Evolutionary conservation across 1,140 invertebrate genomes (phyloP), one percentile per base, ranked within the genome.

Genomic region (Radopholus similis): DNA sequence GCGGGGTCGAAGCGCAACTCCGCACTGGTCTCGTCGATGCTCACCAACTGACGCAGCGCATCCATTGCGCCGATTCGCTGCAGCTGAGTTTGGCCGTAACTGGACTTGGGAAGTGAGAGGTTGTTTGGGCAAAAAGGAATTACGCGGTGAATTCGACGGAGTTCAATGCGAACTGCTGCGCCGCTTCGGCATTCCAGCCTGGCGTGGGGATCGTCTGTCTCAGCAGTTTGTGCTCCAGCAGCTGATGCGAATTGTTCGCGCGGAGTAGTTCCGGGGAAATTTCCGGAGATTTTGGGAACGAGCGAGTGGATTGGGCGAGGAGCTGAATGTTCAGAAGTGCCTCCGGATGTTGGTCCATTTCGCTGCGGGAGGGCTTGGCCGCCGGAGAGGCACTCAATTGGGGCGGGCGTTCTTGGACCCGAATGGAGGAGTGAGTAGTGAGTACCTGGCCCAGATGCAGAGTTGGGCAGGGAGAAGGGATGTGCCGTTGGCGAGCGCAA

Each of bases 1-100:
- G 40, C 54, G 9, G 70, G 54, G 40, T 71, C 68, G 28, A 71
- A 51, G 30, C 67, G 70, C 35, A 71, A 15, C 55, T 65, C 32
- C 15, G 57, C 34, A 15, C 40, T 60, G 2, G 11, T 9, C 4
- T 6, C 2, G 47, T 60, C 58, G 32, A 60, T 37, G 18, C 23
- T 38, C 8, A 60, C 47, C 47, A 60, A 60, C 23, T 9, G 40
- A 11, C 47, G 23, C 9, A 60, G 18, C n/a, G 38, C 18, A 28
- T 60, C 38, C 8, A 60, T 9, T 11, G 13, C 6, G 18, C 28
- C 58, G 30, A 60, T 60, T 47, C 42, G 21, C 21, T 60, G 58
- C n/a, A 23, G 30, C 26, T 15, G 18, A 47, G 4, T 23, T 47
- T 47, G 40, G 8, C 58, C 58, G 30, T 60, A 60, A 54, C 51